Evolutionary conservation across 2,888 invertebrate genomes (phyloP).

Genomic region (Plebejus argus): DNA sequence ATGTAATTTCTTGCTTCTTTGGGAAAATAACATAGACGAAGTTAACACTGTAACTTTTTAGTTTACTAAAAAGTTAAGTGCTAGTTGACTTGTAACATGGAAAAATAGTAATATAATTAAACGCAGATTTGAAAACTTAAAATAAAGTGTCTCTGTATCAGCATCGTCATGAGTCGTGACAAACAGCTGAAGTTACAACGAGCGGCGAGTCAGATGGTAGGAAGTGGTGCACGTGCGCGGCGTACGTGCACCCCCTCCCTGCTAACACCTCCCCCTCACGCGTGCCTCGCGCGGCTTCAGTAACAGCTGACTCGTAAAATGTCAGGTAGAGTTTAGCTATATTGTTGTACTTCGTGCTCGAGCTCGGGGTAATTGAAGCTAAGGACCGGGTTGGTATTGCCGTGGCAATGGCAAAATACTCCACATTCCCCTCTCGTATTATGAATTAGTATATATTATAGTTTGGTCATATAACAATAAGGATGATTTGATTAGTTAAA

Average conservation of each 20-base stretch:
- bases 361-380: neutral
- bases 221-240: neutral
- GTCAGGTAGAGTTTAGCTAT: neutral
- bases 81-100: neutral
- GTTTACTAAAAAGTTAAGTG: neutral
- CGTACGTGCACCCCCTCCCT: neutral
- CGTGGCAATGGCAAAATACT: too few relatives aligned
- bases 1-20: neutral
- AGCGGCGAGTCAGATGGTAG: neutral
- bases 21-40: neutral
- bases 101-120: neutral
- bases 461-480: too few relatives aligned
- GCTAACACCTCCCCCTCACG: neutral
- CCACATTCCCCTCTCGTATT: too few relatives aligned
- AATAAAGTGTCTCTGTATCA: neutral
- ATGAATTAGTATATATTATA: too few relatives aligned
- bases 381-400: neutral
- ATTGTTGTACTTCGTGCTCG: neutral
- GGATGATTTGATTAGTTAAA: too few relatives aligned
- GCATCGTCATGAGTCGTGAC: neutral
- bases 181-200: conserved; percentile 1
- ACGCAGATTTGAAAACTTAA: neutral
- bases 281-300: neutral
- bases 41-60: neutral
- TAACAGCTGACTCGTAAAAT: neutral